These are phyloP conservation scores for Aurelia sp. DNA, from an alignment of 30 jellyfish, hydroid and myxozoan genomes.

Conservation along the genomic window DNA sequence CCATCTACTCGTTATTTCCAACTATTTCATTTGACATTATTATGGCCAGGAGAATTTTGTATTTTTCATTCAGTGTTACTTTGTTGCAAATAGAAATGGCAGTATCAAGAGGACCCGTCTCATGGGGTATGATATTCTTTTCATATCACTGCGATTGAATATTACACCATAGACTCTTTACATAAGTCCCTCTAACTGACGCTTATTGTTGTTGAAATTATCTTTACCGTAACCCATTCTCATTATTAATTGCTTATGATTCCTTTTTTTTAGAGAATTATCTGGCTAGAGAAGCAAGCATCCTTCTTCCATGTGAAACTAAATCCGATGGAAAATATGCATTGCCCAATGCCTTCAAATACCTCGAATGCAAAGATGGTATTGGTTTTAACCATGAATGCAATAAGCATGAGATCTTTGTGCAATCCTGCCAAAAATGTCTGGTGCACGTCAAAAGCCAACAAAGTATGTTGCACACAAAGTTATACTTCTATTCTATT, in stretches of 20 bases:
- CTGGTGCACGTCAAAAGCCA: slow-evolving; percentile 41
- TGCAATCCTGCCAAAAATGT: slow-evolving; percentile 46
- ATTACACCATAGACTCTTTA: too few relatives aligned
- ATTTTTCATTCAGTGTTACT: too few relatives aligned
- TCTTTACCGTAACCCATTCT: too few relatives aligned
- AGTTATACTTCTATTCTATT: background rate
- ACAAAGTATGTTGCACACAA: slow-evolving; percentile 9
- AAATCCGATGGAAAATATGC: slow-evolving; percentile 47
- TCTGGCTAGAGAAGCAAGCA: slow-evolving; percentile 14
- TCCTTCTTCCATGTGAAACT: background rate
- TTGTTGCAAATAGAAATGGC: too few relatives aligned
- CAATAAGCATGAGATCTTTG: slow-evolving; percentile 29
- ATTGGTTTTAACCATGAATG: slow-evolving; percentile 13
- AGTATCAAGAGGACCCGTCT: too few relatives aligned
- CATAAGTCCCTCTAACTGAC: too few relatives aligned
- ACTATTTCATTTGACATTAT: too few relatives aligned
- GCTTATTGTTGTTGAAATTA: too few relatives aligned
- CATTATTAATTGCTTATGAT: background rate
- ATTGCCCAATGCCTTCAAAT: slow-evolving; percentile 29
- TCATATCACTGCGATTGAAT: too few relatives aligned
- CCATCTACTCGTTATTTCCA: too few relatives aligned
- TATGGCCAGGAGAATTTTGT: too few relatives aligned
- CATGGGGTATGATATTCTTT: too few relatives aligned
- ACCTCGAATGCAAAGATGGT: slow-evolving; percentile 57
- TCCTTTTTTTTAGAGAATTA: background rate